Base-by-base conservation (phyloP, 2,888 invertebrate species). In the Amiota mariae region DNA sequence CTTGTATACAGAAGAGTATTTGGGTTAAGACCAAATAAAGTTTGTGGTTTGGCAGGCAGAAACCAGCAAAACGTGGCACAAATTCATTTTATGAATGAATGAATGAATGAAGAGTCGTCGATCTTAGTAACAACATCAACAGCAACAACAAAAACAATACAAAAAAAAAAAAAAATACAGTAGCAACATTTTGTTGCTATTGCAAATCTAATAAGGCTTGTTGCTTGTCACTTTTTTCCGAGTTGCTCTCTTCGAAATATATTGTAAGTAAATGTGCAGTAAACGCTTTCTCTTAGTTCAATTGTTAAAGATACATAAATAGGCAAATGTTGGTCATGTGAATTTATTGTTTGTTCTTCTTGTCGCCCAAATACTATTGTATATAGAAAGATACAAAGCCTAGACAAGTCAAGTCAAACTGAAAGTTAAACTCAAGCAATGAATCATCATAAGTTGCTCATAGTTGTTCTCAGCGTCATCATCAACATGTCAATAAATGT, bases 21-120 rank as follows among this genome's bases (percentile, higher is more conserved):
- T 84, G 81, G 85, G 84, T 84, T 84, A 84, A 84, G 84, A 84
- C 84, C 84, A 84, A 84, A 84, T 85, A 84, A 85, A 84, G 84
- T 36, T 36, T 36, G 36, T 36, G 84, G 84, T 13, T 82, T 84
- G 82, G 85, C 77, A 71, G 49, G 73, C 64, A 70, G 73, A 15
- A 66, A 13, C 75, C 79, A 36, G 36, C 36, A 36, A 2, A 36
- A 76, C 77, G 76, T 81, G 81, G 79, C 83, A 84, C 84, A 83
- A 81, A 82, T 83, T 74, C 82, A 82, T 78, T 85, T 83, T 83
- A 85, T 83, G 83, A 83, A 83, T 83, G 83, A 85, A 66, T 59
- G 59, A 15, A 59, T 59, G 59, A 18, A 18, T 8, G 18, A 36
- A 59, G 10, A 59, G 20, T 59, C 66, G 48, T 66, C 47, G 66